A percentile compares a stretch with the other conserved stretches of the same genome.
Evolutionary conservation across 2,888 invertebrate species (phyloP).

Genomic region (Coecobrya sp.): DNA sequence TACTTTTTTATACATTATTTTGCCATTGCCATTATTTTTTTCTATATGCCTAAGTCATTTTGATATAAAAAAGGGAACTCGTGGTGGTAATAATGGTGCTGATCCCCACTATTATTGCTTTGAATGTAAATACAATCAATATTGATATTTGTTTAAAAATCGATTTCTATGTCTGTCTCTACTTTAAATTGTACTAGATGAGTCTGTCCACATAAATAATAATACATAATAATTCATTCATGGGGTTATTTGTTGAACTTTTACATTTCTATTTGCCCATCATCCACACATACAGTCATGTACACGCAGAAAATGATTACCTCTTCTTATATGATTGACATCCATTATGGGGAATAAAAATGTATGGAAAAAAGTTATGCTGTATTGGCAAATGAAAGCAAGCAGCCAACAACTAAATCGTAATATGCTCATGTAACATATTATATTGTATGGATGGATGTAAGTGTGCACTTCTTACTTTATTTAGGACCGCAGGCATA

Average conservation of each 20-base stretch:
- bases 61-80: neutral
- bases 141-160: slow-evolving; percentile 42
- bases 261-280: slow-evolving; percentile 21
- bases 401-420: neutral
- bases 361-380: neutral
- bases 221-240: slow-evolving; percentile 16
- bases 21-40: neutral
- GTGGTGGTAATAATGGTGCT: neutral
- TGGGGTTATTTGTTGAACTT: slow-evolving; percentile 29
- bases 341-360: neutral
- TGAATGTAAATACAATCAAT: neutral
- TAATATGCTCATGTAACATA: neutral
- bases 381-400: neutral
- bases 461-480: neutral
- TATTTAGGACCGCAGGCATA: neutral
- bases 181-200: slow-evolving; percentile 16
- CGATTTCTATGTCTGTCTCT: slow-evolving; percentile 31
- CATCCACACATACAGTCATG: neutral
- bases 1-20: neutral
- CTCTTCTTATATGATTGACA: slow-evolving; percentile 36
- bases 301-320: neutral
- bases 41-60: neutral
- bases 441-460: neutral
- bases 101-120: neutral
- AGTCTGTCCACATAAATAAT: slow-evolving; percentile 30